Evolutionary conservation across 1,140 invertebrate species (phyloP).

Genomic region (Ridgeia piscesae): DNA sequence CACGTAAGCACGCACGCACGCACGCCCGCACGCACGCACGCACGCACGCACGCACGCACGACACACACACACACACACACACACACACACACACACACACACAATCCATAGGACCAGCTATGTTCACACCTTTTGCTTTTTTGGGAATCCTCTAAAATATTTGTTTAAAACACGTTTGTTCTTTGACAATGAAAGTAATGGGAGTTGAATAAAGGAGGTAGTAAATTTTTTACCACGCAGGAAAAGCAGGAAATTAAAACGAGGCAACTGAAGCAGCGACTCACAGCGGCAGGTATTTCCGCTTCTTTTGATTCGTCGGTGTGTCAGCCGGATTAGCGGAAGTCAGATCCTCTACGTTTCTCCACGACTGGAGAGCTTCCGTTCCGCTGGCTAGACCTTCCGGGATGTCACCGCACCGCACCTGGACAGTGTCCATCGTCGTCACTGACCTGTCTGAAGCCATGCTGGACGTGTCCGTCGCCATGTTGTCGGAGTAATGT

Average conservation of each 20-base stretch:
- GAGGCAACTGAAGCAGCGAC: neutral
- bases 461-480: neutral
- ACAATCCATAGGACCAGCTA: too few relatives aligned
- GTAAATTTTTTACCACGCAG: too few relatives aligned
- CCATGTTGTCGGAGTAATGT: neutral
- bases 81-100: too few relatives aligned
- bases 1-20: too few relatives aligned
- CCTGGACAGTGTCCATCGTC: neutral
- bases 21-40: too few relatives aligned
- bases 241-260: neutral
- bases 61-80: too few relatives aligned
- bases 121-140: too few relatives aligned
- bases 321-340: neutral
- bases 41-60: too few relatives aligned
- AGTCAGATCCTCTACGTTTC: neutral
- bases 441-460: neutral
- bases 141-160: too few relatives aligned
- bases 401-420: neutral
- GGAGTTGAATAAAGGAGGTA: neutral
- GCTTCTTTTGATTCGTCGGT: neutral
- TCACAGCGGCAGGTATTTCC: neutral
- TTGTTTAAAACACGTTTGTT: neutral
- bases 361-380: neutral
- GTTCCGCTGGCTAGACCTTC: neutral
- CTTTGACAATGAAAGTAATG: neutral